Percentiles rank a stretch among this genome's conserved stretches.
phyloP scores from a whole-genome alignment of 2,797 vertebrate species.

The Rhabdomys pumilio region DNA sequence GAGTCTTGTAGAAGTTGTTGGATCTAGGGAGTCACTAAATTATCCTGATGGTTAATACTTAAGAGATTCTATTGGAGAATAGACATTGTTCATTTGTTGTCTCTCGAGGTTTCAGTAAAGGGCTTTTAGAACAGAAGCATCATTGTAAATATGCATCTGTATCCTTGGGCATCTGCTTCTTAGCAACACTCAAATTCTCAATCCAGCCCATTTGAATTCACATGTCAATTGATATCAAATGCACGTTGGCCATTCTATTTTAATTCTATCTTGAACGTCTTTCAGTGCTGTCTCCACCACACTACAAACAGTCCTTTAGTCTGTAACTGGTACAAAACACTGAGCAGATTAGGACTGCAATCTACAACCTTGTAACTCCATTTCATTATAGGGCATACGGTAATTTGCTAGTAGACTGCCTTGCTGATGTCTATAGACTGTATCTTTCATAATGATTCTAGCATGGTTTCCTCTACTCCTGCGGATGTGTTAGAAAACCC shows the following conservation, averaged over 20 bases:
- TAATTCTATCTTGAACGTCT: conserved; percentile 16
- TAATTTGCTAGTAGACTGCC: not conserved
- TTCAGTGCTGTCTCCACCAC: not conserved
- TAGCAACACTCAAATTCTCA: not conserved
- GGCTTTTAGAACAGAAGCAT: not conserved
- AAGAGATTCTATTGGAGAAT: not conserved
- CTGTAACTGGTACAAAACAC: not conserved
- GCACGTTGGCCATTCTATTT: not conserved
- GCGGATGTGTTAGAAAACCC: not conserved
- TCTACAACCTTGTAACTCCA: not conserved
- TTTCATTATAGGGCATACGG: not conserved
- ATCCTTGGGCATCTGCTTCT: not conserved
- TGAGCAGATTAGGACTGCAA: not conserved
- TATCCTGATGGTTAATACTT: not conserved
- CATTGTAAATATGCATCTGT: not conserved
- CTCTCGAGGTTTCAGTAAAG: not conserved
- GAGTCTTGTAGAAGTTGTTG: not conserved
- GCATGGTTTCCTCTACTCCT: not conserved
- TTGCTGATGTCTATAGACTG: not conserved
- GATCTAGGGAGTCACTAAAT: not conserved
- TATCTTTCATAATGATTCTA: not conserved
- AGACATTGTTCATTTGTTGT: too few species aligned
- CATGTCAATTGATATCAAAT: conserved; percentile 3
- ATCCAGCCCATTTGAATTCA: not conserved
- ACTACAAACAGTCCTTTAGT: not conserved